Evolutionary conservation across 2,113 vertebrate species (phyloP).

Genomic region (Chloropsis cyanopogon): DNA sequence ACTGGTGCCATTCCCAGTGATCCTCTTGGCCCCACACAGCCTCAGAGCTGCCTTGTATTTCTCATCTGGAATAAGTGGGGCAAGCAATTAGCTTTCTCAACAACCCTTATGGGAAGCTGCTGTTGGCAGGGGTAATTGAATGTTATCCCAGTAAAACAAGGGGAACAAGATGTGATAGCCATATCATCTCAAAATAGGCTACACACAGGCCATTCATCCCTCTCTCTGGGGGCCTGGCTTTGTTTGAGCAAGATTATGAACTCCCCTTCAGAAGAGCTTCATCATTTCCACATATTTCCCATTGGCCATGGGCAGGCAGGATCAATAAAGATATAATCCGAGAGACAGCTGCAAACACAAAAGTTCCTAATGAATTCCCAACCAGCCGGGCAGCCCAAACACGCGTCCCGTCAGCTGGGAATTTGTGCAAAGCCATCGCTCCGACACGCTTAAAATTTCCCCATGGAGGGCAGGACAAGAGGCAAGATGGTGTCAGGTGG

Average conservation of each 20-base stretch:
- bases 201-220: slow-evolving; percentile 53
- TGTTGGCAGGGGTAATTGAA: slow-evolving; percentile 51
- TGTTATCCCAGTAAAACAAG: slow-evolving; percentile 57
- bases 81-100: slow-evolving; percentile 31
- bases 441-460: slow-evolving; percentile 43
- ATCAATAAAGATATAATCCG: slow-evolving; percentile 73
- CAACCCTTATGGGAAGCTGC: not conserved
- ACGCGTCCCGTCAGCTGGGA: slow-evolving; percentile 9
- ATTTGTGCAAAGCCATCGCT: slow-evolving; percentile 45
- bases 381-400: slow-evolving; percentile 50
- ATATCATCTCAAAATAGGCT: slow-evolving; percentile 55
- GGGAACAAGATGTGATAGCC: slow-evolving; percentile 53
- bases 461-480: not conserved
- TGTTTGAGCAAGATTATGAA: slow-evolving; percentile 72
- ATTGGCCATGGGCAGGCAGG: slow-evolving; percentile 63
- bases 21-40: not conserved
- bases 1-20: not conserved
- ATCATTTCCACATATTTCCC: slow-evolving; percentile 70
- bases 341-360: slow-evolving; percentile 66
- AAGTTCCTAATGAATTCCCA: slow-evolving; percentile 70
- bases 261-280: slow-evolving; percentile 63
- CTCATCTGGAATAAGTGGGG: slow-evolving; percentile 30
- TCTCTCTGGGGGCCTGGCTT: slow-evolving; percentile 32
- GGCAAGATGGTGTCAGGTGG: not conserved
- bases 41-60: not conserved